These are phyloP conservation scores for Chrysogorgia sp. DNA, from an alignment of 92 coral and sea anemone species.

Conservation along the genomic window DNA sequence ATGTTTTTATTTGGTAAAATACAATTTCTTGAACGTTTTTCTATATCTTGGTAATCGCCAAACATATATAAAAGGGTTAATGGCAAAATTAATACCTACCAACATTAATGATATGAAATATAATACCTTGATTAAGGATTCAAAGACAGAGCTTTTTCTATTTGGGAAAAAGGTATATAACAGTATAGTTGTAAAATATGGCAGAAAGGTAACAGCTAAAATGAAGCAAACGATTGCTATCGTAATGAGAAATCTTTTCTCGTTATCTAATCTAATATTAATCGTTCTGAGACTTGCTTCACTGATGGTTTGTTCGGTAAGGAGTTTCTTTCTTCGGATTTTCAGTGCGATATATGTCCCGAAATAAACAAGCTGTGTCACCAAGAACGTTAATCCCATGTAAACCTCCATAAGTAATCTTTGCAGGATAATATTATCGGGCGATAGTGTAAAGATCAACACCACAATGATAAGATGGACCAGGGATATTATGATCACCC, in stretches of 20 bases:
- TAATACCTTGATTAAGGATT: too few species aligned
- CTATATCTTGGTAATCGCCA: too few species aligned
- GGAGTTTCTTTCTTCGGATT: not conserved
- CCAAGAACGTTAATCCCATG: not conserved
- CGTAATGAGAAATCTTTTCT: slow-evolving; percentile 4
- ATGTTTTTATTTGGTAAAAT: too few species aligned
- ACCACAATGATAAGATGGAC: not conserved
- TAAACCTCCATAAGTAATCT: not conserved
- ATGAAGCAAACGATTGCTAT: not conserved
- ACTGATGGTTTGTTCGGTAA: not conserved
- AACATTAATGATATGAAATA: too few species aligned
- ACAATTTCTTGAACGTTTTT: too few species aligned
- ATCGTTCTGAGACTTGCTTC: not conserved
- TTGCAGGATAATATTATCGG: not conserved
- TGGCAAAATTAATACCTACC: too few species aligned
- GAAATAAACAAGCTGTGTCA: not conserved
- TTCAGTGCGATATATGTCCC: not conserved
- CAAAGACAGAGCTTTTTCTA: too few species aligned
- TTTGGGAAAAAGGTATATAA: too few species aligned
- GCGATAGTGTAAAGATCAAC: not conserved
- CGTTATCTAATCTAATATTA: not conserved
- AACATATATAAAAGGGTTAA: too few species aligned
- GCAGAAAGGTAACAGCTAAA: not conserved
- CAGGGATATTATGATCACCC: not conserved
- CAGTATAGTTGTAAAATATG: not conserved